Conservation (phyloP, 2,797 vertebrate genomes). For the Melanotaenia boesemani region DNA sequence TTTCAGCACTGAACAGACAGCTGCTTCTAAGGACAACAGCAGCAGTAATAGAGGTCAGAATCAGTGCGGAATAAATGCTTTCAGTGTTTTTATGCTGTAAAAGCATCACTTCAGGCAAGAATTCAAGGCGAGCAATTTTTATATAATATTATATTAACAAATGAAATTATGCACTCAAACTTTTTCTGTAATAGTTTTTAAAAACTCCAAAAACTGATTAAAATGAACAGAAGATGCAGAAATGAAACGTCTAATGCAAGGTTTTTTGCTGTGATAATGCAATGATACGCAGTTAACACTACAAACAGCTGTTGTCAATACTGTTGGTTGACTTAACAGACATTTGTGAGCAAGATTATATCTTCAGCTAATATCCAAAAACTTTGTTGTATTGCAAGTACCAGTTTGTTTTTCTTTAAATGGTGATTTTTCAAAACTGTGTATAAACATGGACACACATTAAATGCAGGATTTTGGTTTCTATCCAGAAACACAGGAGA, state of each 20-base stretch:
- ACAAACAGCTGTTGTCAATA: not conserved
- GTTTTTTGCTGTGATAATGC: not conserved
- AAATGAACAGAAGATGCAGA: not conserved
- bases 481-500: conserved; percentile 36
- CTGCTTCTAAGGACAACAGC: conserved; percentile 41
- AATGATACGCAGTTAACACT: not conserved
- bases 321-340: not conserved
- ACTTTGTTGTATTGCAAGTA: not conserved
- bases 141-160: not conserved
- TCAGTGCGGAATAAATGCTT: conserved; percentile 19
- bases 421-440: not conserved
- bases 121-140: conserved; percentile 34
- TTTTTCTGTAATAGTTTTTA: not conserved
- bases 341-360: not conserved
- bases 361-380: not conserved
- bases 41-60: conserved; percentile 40
- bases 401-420: not conserved
- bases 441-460: not conserved
- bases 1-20: conserved; percentile 50
- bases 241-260: not conserved
- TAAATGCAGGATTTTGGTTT: conserved; percentile 21
- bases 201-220: not conserved
- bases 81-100: conserved; percentile 22
- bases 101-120: conserved; percentile 28
- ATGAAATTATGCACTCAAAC: not conserved